Evolutionary conservation across 2,888 invertebrate species (phyloP), one percentile per base, ranked within the genome.

Genomic region (Galerucella calmariensis): DNA sequence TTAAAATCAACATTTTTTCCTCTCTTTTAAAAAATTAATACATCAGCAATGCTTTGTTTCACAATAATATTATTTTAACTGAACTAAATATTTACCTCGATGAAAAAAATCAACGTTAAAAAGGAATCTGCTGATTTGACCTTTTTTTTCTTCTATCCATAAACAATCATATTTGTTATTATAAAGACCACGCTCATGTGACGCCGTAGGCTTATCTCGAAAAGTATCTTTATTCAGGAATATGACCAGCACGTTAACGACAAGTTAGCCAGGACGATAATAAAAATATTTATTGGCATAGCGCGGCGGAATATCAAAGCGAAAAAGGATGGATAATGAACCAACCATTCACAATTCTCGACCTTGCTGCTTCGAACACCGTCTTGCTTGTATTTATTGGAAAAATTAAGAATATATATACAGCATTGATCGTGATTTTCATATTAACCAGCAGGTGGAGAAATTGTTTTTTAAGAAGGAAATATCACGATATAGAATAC

Each of bases 281-380:
- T 72, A 72, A 72, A 72, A 72, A 72, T 67, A 59, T 72, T 67
- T 72, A 72, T 72, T 66, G 72, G 66, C 65, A 72, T 67, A 59
- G 66, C 59, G 66, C 67, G 72, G 72, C 59, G 72, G 59, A 58
- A 72, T 72, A 66, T 66, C 72, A 72, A 72, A 72, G 66, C 67
- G 46, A 63, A 62, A 58, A 67, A 68, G 56, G 58, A 58, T 24
- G 69, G 69, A 70, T 71, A 71, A 72, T 51, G 72, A 72, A 72
- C 72, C 27, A 48, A 41, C n/a, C 65, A 59, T 69, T 69, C 61
- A 41, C 35, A 1, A 35, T 16, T 69, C 44, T 72, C 72, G 65
- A 65, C 71, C 71, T 71, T 71, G 71, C 59, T 72, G n/a, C 66
- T 67, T 72, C 27, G 66, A 27, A 61, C 46, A 58, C 62, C 20